Base-by-base conservation (phyloP, 2,888 invertebrate species). In the Strigamia maritima region DNA sequence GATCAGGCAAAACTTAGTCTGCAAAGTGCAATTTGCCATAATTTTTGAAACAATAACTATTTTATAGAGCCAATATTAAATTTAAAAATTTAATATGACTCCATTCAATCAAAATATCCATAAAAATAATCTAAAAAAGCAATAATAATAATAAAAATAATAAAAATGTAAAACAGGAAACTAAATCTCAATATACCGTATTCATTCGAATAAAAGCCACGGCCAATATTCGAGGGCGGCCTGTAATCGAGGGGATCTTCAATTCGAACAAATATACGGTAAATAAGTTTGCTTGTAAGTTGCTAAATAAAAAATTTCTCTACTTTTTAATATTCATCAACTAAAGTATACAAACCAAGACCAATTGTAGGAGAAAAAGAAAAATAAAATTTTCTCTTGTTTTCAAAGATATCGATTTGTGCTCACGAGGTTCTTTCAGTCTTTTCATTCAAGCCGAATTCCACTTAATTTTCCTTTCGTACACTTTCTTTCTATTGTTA, bases 371-470 rank as follows among this genome's bases (percentile, higher is more conserved):
- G 60, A 14, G 49, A 12, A 12, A 24, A 19, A 24, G 10, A 19
- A 60, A 24, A 24, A 60, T 10, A 60, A 70, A 54, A 54, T 19
- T 54, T 70, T 70, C 70, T 70, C 70, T 10, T 28, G 70, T 70
- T 70, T 70, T 70, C 70, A 28, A 70, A 70, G 70, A 70, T 70
- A 70, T 70, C 70, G 70, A 70, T 70, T 54, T 70, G 70, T 70
- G 24, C 70, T 14, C 26, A 26, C 26, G 70, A 70, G 12, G 70
- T 14, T 70, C 26, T 70, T 70, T 6, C 35, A 35, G 35, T 35
- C 35, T 35, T 35, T 35, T 35, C 35, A 35, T 35, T 70, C 70
- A 70, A 70, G 26, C 28, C 26, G 70, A 70, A 70, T 54, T 70
- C 14, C 70, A 28, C 28, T 28, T 70, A 26, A 70, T 70, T 70